Evolutionary conservation across 2,113 vertebrate species (phyloP), one percentile per base, ranked within the genome.

Genomic region (Epinephelus fuscoguttatus): DNA sequence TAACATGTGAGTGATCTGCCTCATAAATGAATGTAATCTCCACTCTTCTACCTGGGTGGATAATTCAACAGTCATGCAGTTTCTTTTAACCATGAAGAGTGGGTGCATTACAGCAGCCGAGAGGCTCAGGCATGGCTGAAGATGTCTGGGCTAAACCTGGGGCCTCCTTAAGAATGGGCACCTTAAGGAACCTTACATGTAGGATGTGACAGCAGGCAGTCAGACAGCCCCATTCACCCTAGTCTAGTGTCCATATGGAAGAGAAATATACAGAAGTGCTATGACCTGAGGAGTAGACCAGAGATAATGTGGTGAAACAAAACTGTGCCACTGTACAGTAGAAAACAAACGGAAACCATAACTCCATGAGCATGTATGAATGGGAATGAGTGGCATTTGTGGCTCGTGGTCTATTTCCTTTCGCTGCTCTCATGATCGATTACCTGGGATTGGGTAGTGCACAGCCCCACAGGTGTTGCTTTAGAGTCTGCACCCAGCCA

Each of bases 401-500:
- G 61, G 86, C 85, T 90, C 64, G 53, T 52, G 82, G 88, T 82
- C 78, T 67, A 42, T 75, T 78, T 86, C n/a, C 74, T 87, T 69
- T 79, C 19, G 37, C 71, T 30, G 62, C 75, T 68, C 30, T 79
- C 30, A 70, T 25, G 87, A 63, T 93, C 85, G 89, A 72, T 96
- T 96, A 96, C 95, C 95, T 96, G 91, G 94, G 93, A 89, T 96
- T 82, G 82, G 95, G 93, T 71, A 95, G 94, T 27, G 95, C 89
- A 94, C 95, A 96, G 94, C 95, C 95, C 95, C 95, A 96, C 88
- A 96, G 95, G 86, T 96, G 95, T 93, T 96, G 95, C 93, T 95
- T 96, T 92, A 96, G 94, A 74, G 95, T 96, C 95, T 96, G 95
- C 93, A 96, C 95, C 95, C 95, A 96, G 89, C 95, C 95, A 93